These are phyloP conservation scores for Poecile atricapillus DNA, from an alignment of 2,113 vertebrate genomes.

Conservation along the genomic window DNA sequence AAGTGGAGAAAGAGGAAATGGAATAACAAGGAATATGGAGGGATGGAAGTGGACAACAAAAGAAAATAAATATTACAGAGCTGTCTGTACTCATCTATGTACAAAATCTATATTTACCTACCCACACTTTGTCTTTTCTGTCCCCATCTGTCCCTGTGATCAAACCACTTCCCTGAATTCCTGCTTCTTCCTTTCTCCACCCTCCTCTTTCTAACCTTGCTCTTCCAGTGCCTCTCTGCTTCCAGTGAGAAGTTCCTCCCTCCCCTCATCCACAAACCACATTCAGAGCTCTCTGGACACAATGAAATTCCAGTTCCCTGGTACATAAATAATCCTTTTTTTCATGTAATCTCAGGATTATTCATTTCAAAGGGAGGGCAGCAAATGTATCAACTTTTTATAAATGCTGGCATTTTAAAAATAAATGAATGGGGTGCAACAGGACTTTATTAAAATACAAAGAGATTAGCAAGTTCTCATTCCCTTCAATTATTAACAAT, in stretches of 20 bases:
- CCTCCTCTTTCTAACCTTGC: not conserved
- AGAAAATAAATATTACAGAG: not conserved
- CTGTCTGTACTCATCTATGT: not conserved
- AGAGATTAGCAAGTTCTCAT: conserved; percentile 65
- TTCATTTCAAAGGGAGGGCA: not conserved
- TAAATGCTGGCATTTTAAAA: conserved; percentile 39
- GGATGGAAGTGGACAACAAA: not conserved
- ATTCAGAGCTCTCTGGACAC: not conserved
- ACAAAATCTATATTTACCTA: not conserved
- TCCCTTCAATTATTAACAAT: conserved; percentile 73
- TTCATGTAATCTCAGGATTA: not conserved
- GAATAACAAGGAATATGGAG: not conserved
- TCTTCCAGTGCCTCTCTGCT: not conserved
- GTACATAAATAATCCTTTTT: not conserved
- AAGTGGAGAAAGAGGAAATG: not conserved
- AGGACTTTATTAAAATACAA: conserved; percentile 69
- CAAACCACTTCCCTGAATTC: not conserved
- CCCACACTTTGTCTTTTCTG: not conserved
- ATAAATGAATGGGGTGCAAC: conserved; percentile 39
- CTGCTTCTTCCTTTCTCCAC: not conserved
- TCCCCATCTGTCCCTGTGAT: not conserved
- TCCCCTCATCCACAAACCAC: not conserved
- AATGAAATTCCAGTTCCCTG: not conserved
- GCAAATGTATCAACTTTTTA: not conserved
- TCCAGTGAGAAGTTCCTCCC: not conserved